A percentile compares a stretch with the other conserved stretches of the same genome.
These are phyloP conservation scores for Mastomys natalensis DNA, from an alignment of 2,113 vertebrate species.

Conservation along the genomic window DNA sequence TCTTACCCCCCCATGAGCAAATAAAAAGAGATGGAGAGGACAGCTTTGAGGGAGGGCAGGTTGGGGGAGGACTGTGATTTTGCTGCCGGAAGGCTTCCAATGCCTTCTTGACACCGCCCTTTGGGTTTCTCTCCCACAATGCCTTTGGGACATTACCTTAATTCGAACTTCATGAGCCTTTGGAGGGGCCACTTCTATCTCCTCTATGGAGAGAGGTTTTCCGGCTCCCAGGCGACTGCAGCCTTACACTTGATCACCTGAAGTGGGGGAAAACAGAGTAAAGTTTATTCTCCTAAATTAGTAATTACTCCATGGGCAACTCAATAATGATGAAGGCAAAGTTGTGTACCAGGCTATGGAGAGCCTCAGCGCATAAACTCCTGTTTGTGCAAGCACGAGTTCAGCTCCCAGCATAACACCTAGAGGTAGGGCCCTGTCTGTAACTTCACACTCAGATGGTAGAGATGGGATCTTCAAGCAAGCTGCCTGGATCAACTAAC, in stretches of 20 bases:
- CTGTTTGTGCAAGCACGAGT: neutral
- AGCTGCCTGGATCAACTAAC: neutral
- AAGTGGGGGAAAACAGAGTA: neutral
- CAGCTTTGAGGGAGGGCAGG: neutral
- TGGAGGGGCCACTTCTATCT: conserved; percentile 90
- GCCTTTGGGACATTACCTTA: conserved; percentile 86
- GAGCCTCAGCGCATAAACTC: neutral
- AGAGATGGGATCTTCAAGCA: neutral
- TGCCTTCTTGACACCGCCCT: neutral
- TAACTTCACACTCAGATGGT: neutral
- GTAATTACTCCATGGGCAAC: neutral
- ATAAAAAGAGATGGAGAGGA: neutral
- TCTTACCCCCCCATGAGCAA: neutral
- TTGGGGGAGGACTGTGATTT: neutral
- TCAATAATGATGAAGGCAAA: neutral
- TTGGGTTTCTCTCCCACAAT: neutral
- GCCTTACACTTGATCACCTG: conserved; percentile 90
- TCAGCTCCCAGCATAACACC: too few species aligned
- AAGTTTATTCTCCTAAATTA: conserved; percentile 27
- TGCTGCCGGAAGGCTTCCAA: neutral
- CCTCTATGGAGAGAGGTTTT: conserved; percentile 89
- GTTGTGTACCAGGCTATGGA: neutral
- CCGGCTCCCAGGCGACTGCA: conserved; percentile 90
- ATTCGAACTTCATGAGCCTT: conserved; percentile 92
- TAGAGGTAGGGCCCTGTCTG: neutral